A percentile compares a stretch with the other conserved stretches of the same genome.
Conservation (phyloP, 2,113 vertebrate species). For the Thalassarche chlororhynchos region DNA sequence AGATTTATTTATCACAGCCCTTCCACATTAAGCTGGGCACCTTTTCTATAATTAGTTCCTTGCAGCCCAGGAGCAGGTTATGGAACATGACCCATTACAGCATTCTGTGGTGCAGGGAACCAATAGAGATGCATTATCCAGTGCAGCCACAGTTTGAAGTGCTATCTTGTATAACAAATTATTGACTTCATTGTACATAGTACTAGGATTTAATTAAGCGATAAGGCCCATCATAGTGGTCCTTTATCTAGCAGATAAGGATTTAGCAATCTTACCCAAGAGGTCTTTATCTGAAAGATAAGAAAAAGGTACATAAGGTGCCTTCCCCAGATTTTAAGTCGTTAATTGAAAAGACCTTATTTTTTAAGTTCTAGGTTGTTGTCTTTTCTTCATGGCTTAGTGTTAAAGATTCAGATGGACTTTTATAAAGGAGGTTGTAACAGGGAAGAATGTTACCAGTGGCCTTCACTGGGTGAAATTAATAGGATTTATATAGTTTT, state of each 20-base stretch:
- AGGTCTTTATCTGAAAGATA: conserved; percentile 73
- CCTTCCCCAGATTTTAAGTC: conserved; percentile 45
- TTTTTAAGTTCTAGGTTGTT: conserved; percentile 53
- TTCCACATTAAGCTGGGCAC: neutral
- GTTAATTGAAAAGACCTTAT: conserved; percentile 64
- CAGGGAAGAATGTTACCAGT: neutral
- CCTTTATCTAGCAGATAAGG: conserved; percentile 70
- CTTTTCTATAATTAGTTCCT: conserved; percentile 20
- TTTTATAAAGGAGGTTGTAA: neutral
- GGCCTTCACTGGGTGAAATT: neutral
- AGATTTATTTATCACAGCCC: conserved; percentile 30
- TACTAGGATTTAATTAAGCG: conserved; percentile 75
- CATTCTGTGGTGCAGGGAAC: neutral
- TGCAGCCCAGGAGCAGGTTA: neutral
- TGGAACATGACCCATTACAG: neutral
- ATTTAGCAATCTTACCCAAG: conserved; percentile 67
- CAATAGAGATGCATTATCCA: conserved; percentile 24
- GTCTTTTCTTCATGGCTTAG: conserved; percentile 8
- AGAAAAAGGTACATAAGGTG: conserved; percentile 59
- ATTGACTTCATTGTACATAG: conserved; percentile 69
- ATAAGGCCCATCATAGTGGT: conserved; percentile 65
- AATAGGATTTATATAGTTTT: neutral
- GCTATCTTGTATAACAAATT: conserved; percentile 70
- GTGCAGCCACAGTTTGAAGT: conserved; percentile 1
- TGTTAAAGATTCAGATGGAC: conserved; percentile 2